Evolutionary conservation across 2,113 vertebrate genomes (phyloP), one percentile per base, ranked within the genome.

Genomic region (Protomyctophum bolini): DNA sequence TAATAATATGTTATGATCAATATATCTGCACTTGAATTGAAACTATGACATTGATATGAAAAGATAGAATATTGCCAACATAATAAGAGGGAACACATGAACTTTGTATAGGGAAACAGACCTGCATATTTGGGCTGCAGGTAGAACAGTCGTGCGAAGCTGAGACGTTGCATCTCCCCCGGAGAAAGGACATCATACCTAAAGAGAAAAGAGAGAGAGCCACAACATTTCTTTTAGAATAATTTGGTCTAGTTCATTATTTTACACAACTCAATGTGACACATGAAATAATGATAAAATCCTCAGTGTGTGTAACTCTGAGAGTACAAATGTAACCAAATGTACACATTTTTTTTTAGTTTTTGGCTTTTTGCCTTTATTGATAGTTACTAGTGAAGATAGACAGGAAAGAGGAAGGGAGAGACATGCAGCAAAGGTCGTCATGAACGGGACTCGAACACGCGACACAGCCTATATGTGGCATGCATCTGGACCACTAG

Each of bases 111-210:
- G 2, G 28, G 21, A 2, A 10, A 80, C 94, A 85, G 58, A 99
- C 98, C 94, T 81, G 97, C 97, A 0, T 96, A 99, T 90, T 95
- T 95, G 0, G 98, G 98, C 86, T 99, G 97, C 50, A 99, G 91
- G 87, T 99, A 99, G 91, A 98, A 99, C 7, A 99, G 95, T 2
- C 98, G 91, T 33, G 96, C 94, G 73, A 99, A 99, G 0, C 94
- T 94, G 7, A 99, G 95, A 63, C 96, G 94, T 83, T 99, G 98
- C 95, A 99, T 98, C 89, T 99, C 98, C 55, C 98, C 98, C 0
- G 98, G 97, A 14, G 97, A 98, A 75, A 99, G 91, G 71, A 95
- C 94, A 6, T 99, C 97, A 47, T 97, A 96, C 97, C 98, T 99
- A 87, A 48, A 86, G 47, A 51, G 12, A 11, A 5, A 77, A 55